These are phyloP conservation scores for Microcebus murinus DNA, from an alignment of 2,113 vertebrate species.

Conservation along the genomic window DNA sequence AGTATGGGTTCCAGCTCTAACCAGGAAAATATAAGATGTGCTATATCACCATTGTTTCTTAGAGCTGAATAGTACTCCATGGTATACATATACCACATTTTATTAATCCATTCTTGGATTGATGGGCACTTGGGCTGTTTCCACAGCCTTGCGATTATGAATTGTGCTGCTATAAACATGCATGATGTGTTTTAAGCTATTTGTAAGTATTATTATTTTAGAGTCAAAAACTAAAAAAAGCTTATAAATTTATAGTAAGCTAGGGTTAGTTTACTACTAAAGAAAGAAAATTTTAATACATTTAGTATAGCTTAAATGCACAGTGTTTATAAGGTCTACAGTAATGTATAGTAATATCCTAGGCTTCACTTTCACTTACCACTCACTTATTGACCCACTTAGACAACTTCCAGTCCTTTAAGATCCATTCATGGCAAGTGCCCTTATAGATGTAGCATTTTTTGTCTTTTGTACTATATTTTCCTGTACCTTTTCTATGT, in stretches of 20 bases:
- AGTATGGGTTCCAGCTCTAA: too few relatives aligned
- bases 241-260: background rate
- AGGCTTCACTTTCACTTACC: background rate
- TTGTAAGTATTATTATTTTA: background rate
- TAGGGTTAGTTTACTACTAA: background rate
- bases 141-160: too few relatives aligned
- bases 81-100: too few relatives aligned
- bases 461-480: background rate
- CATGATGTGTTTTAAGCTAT: background rate
- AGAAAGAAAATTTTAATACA: background rate
- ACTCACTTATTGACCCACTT: background rate
- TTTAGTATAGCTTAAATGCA: background rate
- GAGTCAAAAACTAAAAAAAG: background rate
- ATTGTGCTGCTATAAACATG: background rate
- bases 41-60: too few relatives aligned
- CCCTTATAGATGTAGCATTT: background rate
- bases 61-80: too few relatives aligned
- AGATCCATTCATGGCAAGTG: background rate
- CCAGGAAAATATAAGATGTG: too few relatives aligned
- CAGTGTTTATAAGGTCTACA: background rate
- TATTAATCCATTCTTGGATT: too few relatives aligned
- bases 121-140: too few relatives aligned
- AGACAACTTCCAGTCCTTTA: background rate
- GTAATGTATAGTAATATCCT: background rate
- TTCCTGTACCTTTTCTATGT: background rate